Evolutionary conservation across 1,140 invertebrate genomes (phyloP), one percentile per base, ranked within the genome.

Genomic region (Steinernema khuongi): DNA sequence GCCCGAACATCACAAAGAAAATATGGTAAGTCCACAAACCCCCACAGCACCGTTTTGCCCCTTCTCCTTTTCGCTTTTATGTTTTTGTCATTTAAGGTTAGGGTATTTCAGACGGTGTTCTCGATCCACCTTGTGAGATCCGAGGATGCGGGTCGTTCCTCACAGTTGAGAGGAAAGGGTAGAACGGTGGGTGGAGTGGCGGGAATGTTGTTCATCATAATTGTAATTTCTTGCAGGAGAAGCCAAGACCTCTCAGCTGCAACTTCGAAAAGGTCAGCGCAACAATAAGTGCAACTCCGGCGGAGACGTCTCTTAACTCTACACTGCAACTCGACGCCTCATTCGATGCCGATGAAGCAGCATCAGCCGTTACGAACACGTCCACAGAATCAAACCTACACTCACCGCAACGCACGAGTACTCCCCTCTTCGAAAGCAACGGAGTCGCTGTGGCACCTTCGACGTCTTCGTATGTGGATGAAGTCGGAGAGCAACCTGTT

Each of bases 401-500:
- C n/a, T 60, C 50, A 4, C 50, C 30, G 7, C 29, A 70, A 50
- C 28, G 72, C 19, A 28, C 19, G 70, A 73, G 70, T 41, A 68
- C 19, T 30, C 44, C 31, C 7, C 28, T 11, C 11, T 26, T 75
- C 60, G 30, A 74, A 29, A 36, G 18, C 36, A 74, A 50, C 19
- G 44, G 50, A 60, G 4, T n/a, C 19, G 67, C 2, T n/a, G 33
- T 22, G 30, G 19, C 4, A 60, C 74, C 33, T 66, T 70, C 26
- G 30, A 70, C n/a, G 68, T 14, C 36, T 29, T 66, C n/a, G 60
- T n/a, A n/a, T n/a, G 73, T 69, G 31, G 43, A 30, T 30, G 41
- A 74, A 66, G 67, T 43, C 33, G 70, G 43, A 41, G 66, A 60
- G 60, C 69, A 43, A 67, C 43, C 67, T 7, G 30, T 70, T 1